Conservation (phyloP, 2,113 vertebrate species). For the Gulo gulo region DNA sequence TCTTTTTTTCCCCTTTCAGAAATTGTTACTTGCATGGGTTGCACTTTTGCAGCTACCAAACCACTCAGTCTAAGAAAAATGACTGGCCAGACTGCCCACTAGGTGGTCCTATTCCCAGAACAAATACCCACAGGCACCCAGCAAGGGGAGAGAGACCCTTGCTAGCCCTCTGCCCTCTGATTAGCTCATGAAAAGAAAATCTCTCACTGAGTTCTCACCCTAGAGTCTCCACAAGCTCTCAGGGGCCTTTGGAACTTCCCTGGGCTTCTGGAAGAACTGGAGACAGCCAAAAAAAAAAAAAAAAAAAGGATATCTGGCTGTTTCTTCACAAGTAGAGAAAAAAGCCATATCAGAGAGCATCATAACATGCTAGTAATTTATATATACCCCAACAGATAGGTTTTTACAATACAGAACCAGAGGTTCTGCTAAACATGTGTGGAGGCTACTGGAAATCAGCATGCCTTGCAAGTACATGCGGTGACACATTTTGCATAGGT, state of each 20-base stretch:
- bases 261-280: background rate
- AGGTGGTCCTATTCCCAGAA: background rate
- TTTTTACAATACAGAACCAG: background rate
- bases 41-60: background rate
- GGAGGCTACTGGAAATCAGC: background rate
- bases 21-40: background rate
- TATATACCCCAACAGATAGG: background rate
- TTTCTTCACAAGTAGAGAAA: slow-evolving; percentile 10
- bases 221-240: background rate
- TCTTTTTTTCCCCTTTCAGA: background rate
- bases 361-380: background rate
- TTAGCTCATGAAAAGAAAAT: slow-evolving; percentile 17
- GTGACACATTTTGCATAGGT: background rate
- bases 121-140: background rate
- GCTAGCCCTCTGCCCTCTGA: background rate
- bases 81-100: background rate
- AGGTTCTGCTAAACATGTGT: background rate
- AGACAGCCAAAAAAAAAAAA: background rate
- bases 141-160: background rate
- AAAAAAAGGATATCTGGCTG: background rate
- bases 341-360: background rate
- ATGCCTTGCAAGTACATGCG: background rate
- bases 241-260: background rate
- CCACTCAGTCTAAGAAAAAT: background rate
- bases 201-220: background rate